These are phyloP conservation scores for Endomychus coccineus DNA, from an alignment of 2,888 invertebrate genomes.

Conservation along the genomic window DNA sequence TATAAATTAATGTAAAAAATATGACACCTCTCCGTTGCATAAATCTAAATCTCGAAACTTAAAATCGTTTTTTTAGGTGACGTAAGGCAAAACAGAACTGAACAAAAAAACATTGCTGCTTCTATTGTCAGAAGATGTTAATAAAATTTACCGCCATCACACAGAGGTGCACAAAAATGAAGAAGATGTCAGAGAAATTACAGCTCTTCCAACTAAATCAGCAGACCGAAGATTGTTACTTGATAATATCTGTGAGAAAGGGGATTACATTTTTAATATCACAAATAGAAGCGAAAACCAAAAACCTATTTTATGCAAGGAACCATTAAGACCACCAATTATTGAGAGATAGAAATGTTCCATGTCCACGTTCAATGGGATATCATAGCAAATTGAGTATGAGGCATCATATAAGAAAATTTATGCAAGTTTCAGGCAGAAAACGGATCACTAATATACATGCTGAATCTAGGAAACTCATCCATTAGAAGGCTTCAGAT, in stretches of 20 bases:
- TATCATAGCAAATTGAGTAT: conserved; percentile 3
- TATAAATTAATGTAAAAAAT: too few species aligned
- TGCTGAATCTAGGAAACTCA: conserved; percentile 8
- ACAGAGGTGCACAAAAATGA: conserved; percentile 10
- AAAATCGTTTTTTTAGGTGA: too few species aligned
- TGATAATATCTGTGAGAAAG: conserved; percentile 4
- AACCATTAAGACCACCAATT: background rate
- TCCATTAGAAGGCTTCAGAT: conserved; percentile 7
- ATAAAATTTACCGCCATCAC: too few species aligned
- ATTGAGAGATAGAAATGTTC: conserved; percentile 2
- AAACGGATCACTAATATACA: conserved; percentile 1
- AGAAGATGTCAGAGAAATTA: conserved; percentile 3
- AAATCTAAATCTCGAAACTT: too few species aligned
- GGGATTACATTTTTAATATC: conserved; percentile 5
- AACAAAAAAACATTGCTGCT: too few species aligned
- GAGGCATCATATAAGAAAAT: conserved; percentile 4
- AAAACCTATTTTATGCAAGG: conserved; percentile 1
- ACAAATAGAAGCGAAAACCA: background rate
- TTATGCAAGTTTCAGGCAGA: background rate
- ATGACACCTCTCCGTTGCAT: too few species aligned
- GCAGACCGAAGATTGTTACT: conserved; percentile 1
- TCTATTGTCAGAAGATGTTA: too few species aligned
- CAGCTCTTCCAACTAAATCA: conserved; percentile 1
- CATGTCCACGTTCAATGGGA: conserved; percentile 5
- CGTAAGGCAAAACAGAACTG: too few species aligned